Evolutionary conservation across 2,797 vertebrate genomes (phyloP), one percentile per base, ranked within the genome.

Genomic region (Eleutherodactylus coqui): DNA sequence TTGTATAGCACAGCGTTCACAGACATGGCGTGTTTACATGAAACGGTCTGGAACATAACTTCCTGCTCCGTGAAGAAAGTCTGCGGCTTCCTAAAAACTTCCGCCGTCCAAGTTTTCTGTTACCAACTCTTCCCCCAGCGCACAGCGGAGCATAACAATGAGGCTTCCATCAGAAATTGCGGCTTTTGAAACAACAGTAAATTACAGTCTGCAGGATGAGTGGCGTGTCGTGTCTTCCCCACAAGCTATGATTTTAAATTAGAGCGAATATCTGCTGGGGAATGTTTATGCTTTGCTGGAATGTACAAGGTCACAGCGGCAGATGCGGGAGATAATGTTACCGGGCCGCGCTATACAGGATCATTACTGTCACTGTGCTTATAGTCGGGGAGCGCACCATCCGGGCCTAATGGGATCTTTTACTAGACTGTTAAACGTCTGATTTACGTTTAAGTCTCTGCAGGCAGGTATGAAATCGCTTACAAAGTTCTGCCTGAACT

Each of bases 181-280:
- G 69, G 85, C 79, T 82, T 82, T 82, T 38, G 70, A 86, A 82
- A 86, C 79, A 72, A 82, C 79, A 77, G n/a, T 75, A 86, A 86
- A 86, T 86, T 82, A 82, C 47, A 82, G 85, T 82, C 55, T 60
- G 69, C 62, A 86, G 85, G 72, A 82, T 82, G 85, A 82, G 85
- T 82, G 79, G 79, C 72, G 21, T 69, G 79, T 51, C 32, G 49
- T 60, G 58, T 64, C 58, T 81, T 86, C 79, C 79, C 85, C 79
- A 82, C 79, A 69, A 86, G 85, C 85, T 86, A 86, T 82, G 79
- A 86, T 86, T 86, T 82, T 82, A 86, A 86, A 82, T 86, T 86
- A 86, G 85, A 76, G 79, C n/a, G 36, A 76, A 77, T 76, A 77
- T 86, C 72, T 86, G 47, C 45, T 75, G 55, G 38, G 58, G 34